These are phyloP conservation scores for Entomyzon cyanotis DNA, from an alignment of 2,113 vertebrate genomes.

Conservation along the genomic window DNA sequence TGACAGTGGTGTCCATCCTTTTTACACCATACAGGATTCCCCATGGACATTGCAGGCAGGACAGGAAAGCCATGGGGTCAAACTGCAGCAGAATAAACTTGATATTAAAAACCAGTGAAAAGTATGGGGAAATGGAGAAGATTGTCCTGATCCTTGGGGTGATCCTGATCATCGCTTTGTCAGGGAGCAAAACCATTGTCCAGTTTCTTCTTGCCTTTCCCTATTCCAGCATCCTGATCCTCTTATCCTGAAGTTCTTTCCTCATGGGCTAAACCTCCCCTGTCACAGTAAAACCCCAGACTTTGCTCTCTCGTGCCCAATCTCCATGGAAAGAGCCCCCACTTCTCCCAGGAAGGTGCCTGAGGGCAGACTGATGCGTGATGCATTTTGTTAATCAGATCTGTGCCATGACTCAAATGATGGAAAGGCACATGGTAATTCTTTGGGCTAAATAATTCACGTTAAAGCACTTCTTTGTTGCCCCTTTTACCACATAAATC, in stretches of 20 bases:
- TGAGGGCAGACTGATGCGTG: background rate
- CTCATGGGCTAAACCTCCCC: background rate
- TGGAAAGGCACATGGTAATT: background rate
- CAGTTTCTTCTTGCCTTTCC: background rate
- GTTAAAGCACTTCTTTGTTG: background rate
- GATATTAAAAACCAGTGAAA: background rate
- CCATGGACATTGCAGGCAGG: background rate
- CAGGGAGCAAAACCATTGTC: background rate
- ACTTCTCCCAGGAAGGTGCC: background rate
- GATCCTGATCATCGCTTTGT: background rate
- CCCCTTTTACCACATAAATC: background rate
- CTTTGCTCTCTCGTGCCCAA: background rate
- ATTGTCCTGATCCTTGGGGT: background rate
- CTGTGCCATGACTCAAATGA: background rate
- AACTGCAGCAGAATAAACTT: background rate
- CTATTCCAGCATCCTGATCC: background rate
- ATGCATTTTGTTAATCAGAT: background rate
- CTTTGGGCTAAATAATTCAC: background rate
- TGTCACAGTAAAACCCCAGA: background rate
- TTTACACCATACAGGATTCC: background rate
- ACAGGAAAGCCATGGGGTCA: background rate
- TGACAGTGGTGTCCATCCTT: background rate
- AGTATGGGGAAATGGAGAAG: background rate
- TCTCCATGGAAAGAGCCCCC: background rate
- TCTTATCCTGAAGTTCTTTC: background rate